A percentile compares a stretch with the other conserved stretches of the same genome.
phyloP scores from a whole-genome alignment of 2,888 invertebrate genomes.

The Drosophila subsilvestris region DNA sequence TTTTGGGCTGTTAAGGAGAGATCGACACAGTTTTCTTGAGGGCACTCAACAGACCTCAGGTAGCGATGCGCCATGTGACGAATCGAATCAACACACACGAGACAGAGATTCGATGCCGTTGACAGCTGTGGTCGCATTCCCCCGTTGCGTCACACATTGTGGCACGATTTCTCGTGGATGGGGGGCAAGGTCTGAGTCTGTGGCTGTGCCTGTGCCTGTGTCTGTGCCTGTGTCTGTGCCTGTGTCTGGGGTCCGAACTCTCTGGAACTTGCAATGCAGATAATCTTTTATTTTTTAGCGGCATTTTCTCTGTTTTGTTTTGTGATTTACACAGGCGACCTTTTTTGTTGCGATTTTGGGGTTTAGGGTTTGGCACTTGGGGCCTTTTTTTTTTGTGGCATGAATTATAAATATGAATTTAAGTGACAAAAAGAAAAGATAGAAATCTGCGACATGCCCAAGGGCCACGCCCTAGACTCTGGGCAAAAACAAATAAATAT shows the following conservation, averaged over 20 bases:
- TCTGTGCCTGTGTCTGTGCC: background rate
- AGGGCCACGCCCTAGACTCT: constrained; percentile 35
- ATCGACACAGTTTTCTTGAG: background rate
- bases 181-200: constrained; percentile 23
- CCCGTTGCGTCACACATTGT: constrained; percentile 28
- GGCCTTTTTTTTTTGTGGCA: constrained; percentile 11
- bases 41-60: background rate
- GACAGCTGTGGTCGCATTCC: background rate
- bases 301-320: constrained; percentile 64
- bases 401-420: constrained; percentile 42
- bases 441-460: constrained; percentile 37
- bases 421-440: constrained; percentile 25
- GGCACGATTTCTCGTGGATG: constrained; percentile 28
- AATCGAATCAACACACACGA: background rate
- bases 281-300: constrained; percentile 68
- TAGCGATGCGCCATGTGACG: background rate
- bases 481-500: constrained; percentile 27
- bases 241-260: background rate
- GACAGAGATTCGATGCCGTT: constrained; percentile 1
- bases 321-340: constrained; percentile 61
- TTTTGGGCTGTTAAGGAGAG: background rate
- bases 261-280: constrained; percentile 47
- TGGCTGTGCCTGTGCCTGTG: background rate
- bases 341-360: constrained; percentile 17
- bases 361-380: constrained; percentile 32